A percentile compares a stretch with the other conserved stretches of the same genome.
Evolutionary conservation across 2,888 invertebrate species (phyloP).

Genomic region (Dicyrtoma fusca): DNA sequence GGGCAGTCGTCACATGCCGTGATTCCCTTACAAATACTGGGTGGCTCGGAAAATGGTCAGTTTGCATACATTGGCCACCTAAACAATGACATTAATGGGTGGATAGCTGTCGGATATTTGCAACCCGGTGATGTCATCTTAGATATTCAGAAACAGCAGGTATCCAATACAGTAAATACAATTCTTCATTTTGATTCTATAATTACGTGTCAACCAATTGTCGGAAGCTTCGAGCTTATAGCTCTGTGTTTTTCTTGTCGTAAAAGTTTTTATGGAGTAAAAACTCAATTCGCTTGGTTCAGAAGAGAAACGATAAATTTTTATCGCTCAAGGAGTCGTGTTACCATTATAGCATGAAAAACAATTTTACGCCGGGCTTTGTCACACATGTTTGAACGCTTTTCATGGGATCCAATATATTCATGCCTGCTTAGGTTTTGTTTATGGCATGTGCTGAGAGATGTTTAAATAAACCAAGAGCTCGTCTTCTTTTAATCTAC

Average conservation of each 20-base stretch:
- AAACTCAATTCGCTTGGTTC: neutral
- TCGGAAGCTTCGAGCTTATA: neutral
- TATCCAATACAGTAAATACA: conserved; percentile 22
- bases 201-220: neutral
- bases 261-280: neutral
- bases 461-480: conserved; percentile 5
- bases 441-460: neutral
- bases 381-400: neutral
- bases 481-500: neutral
- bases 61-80: conserved; percentile 59
- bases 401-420: too few species aligned
- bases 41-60: conserved; percentile 63
- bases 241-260: neutral
- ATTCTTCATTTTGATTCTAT: neutral
- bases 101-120: conserved; percentile 55
- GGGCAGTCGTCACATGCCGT: conserved; percentile 16
- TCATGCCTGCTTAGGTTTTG: neutral
- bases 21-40: conserved; percentile 60
- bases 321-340: too few species aligned
- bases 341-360: too few species aligned
- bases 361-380: neutral
- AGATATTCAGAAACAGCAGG: conserved; percentile 56
- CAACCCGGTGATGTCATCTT: conserved; percentile 56
- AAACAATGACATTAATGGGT: conserved; percentile 51
- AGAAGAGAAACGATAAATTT: too few species aligned